Conservation (phyloP, 2,888 invertebrate species). For the Patella ulyssiponensis region DNA sequence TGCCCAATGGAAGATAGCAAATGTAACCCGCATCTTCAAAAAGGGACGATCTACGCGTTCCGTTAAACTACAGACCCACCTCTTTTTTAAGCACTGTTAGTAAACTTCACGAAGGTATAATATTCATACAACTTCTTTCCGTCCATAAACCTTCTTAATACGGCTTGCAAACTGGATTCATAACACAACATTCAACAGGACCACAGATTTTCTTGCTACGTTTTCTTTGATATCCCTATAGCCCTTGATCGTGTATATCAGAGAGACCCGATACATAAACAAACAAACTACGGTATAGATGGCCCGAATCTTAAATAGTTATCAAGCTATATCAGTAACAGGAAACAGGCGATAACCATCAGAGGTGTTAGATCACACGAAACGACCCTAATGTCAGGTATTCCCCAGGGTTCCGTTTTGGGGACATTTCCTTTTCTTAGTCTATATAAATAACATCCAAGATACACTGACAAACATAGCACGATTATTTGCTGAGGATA, state of each 20-base stretch:
- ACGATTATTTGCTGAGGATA: too few species aligned
- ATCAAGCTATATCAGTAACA: neutral
- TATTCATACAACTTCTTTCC: neutral
- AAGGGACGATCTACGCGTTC: too few species aligned
- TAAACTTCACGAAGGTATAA: too few species aligned
- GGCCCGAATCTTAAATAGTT: neutral
- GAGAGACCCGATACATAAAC: conserved; percentile 11
- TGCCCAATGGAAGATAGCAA: too few species aligned
- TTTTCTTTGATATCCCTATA: neutral
- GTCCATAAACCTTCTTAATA: neutral
- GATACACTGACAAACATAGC: neutral
- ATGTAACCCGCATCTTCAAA: too few species aligned
- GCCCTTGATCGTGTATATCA: conserved; percentile 21
- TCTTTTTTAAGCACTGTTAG: too few species aligned
- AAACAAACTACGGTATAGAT: neutral
- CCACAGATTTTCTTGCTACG: neutral
- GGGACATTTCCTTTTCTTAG: conserved; percentile 20
- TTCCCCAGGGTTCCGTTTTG: conserved; percentile 16
- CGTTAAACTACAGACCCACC: too few species aligned
- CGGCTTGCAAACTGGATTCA: neutral
- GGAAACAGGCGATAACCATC: conserved; percentile 11
- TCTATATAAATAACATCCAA: conserved; percentile 23
- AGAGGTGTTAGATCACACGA: neutral
- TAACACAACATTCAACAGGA: neutral
- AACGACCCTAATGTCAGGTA: neutral